Percentiles rank a stretch among this genome's conserved stretches.
phyloP scores from a whole-genome alignment of 2,888 invertebrate genomes.

The Macaria notata region DNA sequence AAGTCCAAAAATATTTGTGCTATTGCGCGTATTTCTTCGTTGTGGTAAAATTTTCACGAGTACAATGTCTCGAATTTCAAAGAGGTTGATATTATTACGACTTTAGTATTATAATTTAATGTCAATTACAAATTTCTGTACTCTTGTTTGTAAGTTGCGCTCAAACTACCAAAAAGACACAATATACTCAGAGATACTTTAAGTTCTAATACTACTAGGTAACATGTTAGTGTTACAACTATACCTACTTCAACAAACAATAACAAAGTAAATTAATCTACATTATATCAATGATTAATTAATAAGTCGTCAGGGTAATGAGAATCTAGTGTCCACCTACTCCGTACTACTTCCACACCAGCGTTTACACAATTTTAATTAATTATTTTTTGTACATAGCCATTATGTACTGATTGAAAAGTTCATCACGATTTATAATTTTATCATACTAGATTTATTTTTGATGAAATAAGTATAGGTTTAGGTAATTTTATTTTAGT shows the following conservation, averaged over 20 bases:
- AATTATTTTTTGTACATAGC: constrained; percentile 25
- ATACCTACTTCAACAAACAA: too few relatives aligned
- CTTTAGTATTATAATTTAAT: too few relatives aligned
- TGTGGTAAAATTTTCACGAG: too few relatives aligned
- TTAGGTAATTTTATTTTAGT: constrained; percentile 32
- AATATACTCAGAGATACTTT: constrained; percentile 1
- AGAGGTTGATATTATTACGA: too few relatives aligned
- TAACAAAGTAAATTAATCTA: not conserved
- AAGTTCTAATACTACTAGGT: not conserved
- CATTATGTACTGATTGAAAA: constrained; percentile 24
- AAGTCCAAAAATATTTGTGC: too few relatives aligned
- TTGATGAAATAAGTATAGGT: constrained; percentile 18
- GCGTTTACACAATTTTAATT: too few relatives aligned
- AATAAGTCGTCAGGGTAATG: not conserved
- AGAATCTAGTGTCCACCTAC: constrained; percentile 1
- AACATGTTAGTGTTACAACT: too few relatives aligned
- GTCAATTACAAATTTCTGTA: too few relatives aligned
- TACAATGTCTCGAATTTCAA: too few relatives aligned
- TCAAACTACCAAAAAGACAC: too few relatives aligned
- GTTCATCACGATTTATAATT: constrained; percentile 26
- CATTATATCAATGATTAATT: not conserved
- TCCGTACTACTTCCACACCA: too few relatives aligned
- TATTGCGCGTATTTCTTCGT: too few relatives aligned
- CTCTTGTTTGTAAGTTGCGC: not conserved
- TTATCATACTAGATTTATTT: constrained; percentile 21